A percentile compares a stretch with the other conserved stretches of the same genome.
Evolutionary conservation across 2,113 vertebrate genomes (phyloP).

Genomic region (Eonycteris spelaea): DNA sequence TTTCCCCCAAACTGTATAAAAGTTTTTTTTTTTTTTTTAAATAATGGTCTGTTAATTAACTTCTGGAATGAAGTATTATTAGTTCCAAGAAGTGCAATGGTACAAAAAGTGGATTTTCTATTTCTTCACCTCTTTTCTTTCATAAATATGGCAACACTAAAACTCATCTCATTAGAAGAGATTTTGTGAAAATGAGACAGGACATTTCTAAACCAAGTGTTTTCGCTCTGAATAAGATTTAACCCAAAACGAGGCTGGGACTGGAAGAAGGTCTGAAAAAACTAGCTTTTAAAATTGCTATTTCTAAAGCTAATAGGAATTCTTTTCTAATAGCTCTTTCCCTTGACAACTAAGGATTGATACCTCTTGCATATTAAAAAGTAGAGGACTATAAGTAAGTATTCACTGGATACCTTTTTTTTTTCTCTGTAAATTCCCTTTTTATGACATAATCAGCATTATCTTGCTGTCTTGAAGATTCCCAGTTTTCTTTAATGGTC

Average conservation of each 20-base stretch:
- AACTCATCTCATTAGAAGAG: slow-evolving; percentile 47
- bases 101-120: slow-evolving; percentile 32
- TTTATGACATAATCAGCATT: not conserved
- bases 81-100: not conserved
- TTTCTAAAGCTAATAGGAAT: slow-evolving; percentile 35
- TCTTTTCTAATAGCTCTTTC: not conserved
- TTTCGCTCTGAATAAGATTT: slow-evolving; percentile 50
- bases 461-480: slow-evolving; percentile 8
- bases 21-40: not conserved
- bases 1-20: not conserved
- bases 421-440: not conserved
- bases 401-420: not conserved
- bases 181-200: slow-evolving; percentile 59
- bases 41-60: not conserved
- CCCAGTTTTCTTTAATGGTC: not conserved
- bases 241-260: slow-evolving; percentile 6
- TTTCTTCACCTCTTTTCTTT: slow-evolving; percentile 20
- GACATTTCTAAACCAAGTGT: slow-evolving; percentile 43
- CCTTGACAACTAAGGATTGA: not conserved
- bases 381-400: not conserved
- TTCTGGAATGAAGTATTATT: not conserved
- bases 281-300: not conserved
- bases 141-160: not conserved
- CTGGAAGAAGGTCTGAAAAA: not conserved
- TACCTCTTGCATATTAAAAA: not conserved